These are phyloP conservation scores for Ageneiosus marmoratus DNA, from an alignment of 2,113 vertebrate genomes.

Conservation along the genomic window DNA sequence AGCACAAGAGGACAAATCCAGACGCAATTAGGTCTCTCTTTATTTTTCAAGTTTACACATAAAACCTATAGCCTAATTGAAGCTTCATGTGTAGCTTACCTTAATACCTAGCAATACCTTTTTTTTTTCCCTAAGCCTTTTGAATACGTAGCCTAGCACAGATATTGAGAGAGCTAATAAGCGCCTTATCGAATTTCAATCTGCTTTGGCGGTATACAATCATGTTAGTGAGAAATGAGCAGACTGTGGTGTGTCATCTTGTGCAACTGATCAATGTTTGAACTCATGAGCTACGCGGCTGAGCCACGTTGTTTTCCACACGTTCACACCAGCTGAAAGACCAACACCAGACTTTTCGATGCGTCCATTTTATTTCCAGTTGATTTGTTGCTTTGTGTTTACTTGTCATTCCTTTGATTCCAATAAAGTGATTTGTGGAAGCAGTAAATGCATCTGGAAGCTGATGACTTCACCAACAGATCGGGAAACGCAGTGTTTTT, in stretches of 20 bases:
- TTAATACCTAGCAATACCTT: constrained; percentile 51
- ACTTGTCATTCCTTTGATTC: constrained; percentile 61
- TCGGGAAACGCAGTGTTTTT: neutral
- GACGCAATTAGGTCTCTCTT: constrained; percentile 14
- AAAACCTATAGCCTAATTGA: constrained; percentile 5
- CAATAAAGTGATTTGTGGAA: constrained; percentile 71
- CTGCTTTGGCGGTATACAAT: constrained; percentile 61
- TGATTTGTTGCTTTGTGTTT: constrained; percentile 66
- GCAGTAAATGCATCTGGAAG: constrained; percentile 23
- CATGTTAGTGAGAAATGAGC: constrained; percentile 57
- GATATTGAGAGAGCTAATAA: constrained; percentile 49
- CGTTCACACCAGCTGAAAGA: constrained; percentile 58
- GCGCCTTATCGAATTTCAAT: constrained; percentile 48
- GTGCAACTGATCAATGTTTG: constrained; percentile 46
- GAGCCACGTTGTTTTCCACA: constrained; percentile 49
- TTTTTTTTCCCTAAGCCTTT: constrained; percentile 41
- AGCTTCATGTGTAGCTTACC: constrained; percentile 35
- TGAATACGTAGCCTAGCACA: constrained; percentile 45
- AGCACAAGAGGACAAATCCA: constrained; percentile 2
- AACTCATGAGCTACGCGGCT: constrained; percentile 47
- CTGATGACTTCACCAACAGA: constrained; percentile 10
- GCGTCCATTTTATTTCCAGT: constrained; percentile 48
- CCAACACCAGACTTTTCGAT: constrained; percentile 51
- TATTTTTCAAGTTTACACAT: neutral
- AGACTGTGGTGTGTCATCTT: constrained; percentile 56